Base-by-base conservation (phyloP, 1,140 invertebrate species). In the Pogonomyrmex barbatus region DNA sequence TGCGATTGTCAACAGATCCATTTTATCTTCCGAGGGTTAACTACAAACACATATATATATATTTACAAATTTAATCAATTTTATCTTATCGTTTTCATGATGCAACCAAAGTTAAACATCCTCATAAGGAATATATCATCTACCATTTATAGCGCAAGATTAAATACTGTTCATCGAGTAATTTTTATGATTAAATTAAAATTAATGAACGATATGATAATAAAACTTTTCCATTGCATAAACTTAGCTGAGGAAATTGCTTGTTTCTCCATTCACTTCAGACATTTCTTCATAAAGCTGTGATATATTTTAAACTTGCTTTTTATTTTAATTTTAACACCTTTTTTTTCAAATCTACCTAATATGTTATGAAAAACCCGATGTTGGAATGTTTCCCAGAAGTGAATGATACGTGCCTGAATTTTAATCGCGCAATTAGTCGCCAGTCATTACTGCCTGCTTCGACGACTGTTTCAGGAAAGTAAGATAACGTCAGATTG, bases 351-450 rank as follows among this genome's bases (percentile, higher is more conserved):
- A 24, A 30, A 24, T 54, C 47, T 45, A 10, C n/a, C 50, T 79
- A 68, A 68, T 33, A 45, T 47, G 33, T 42, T 52, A 12, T 4
- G 2, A 71, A 58, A 30, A 73, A 73, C 42, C 42, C 17, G 42
- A 10, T 12, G 10, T 60, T 58, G 42, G 30, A 10, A 82, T 82
- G 73, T 60, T 82, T 70, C 73, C 8, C 42, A 82, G 24, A 82
- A 82, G 10, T 71, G 42, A 10, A 82, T 60, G 78, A 67, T 88
- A 88, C 78, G 68, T 65, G 87, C 52, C 63, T 90, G 89, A 88
- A 88, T 89, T 92, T 91, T 89, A 90, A 90, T 93, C 89, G 85
- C 71, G 89, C 91, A 92, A 93, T 93, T 92, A 90, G 90, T 89
- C 88, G 84, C 54, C 70, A 56, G 63, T 65, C 87, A 87, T 77